Base-by-base conservation (phyloP, 2,797 vertebrate species). In the Distichodus sexfasciatus region DNA sequence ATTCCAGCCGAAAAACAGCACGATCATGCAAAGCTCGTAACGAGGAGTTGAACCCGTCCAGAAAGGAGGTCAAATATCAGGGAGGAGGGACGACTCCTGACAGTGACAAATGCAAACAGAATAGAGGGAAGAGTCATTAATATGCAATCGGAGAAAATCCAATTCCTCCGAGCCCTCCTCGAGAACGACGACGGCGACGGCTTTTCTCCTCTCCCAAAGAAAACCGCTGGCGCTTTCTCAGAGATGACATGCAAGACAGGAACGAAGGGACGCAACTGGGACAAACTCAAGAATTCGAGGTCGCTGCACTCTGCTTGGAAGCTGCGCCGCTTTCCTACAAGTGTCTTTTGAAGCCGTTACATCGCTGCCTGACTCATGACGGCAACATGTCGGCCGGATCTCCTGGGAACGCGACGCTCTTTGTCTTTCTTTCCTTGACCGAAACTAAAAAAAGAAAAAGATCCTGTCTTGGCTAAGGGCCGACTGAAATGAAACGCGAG, bases 81-180 rank as follows among this genome's bases (percentile, higher is more conserved):
- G 50, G 57, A 55, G 57, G 72, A 74, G 68, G 47, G 50, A 43
- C 61, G n/a, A 40, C 54, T 40, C n/a, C 28, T 24, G 61, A 58
- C 63, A 40, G 55, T 66, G 51, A 54, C 44, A 74, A 66, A 71
- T 57, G 48, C 3, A 31, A 36, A 23, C 33, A 40, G 8, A 29
- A 54, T 36, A 11, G 46, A 68, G 43, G 38, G 15, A 17, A 31
- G 26, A 29, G 53, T 71, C 46, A 17, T 19, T 29, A 59, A 71
- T 77, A 70, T 59, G 72, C 63, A 51, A 40, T 71, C 63, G n/a
- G 65, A 71, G 64, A 67, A 44, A 33, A 35, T 57, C 40, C 46
- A 43, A 54, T 47, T 64, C 51, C n/a, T n/a, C n/a, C n/a, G n/a
- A n/a, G n/a, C n/a, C n/a, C n/a, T n/a, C n/a, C n/a, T n/a, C n/a